These are phyloP conservation scores for Campylomormyrus tamandua DNA, from an alignment of 2,113 vertebrate species.

Conservation along the genomic window DNA sequence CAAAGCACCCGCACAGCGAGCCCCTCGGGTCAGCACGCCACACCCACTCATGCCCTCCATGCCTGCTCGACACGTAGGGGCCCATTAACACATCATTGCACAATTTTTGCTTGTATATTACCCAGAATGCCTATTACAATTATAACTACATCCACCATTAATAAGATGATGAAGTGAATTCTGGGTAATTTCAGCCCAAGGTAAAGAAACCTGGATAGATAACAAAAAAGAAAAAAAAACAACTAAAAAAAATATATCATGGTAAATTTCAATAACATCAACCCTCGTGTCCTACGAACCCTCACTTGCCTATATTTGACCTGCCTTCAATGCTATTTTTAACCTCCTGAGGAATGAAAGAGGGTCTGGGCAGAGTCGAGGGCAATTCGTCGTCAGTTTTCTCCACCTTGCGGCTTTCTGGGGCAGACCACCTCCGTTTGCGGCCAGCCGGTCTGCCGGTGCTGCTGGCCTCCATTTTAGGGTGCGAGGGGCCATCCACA, in stretches of 20 bases:
- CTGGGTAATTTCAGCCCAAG: constrained; percentile 78
- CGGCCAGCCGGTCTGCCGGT: constrained; percentile 68
- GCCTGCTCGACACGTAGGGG: constrained; percentile 32
- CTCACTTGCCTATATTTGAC: constrained; percentile 94
- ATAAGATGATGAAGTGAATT: constrained; percentile 86
- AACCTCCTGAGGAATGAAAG: constrained; percentile 95
- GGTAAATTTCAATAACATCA: constrained; percentile 27
- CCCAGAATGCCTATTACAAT: constrained; percentile 76
- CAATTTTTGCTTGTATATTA: constrained; percentile 69
- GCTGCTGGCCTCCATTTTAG: constrained; percentile 60
- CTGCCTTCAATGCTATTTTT: constrained; percentile 98
- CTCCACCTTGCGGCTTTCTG: constrained; percentile 89
- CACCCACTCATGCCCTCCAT: constrained; percentile 40
- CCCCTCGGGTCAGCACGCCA: constrained; percentile 12
- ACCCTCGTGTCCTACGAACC: constrained; percentile 41
- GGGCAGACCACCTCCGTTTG: constrained; percentile 97
- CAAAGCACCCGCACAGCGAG: constrained; percentile 4
- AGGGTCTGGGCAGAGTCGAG: constrained; percentile 89
- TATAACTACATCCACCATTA: constrained; percentile 85
- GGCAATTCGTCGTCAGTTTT: constrained; percentile 87
- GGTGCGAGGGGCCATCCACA: constrained; percentile 57
- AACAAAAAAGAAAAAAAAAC: constrained; percentile 42
- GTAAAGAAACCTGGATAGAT: constrained; percentile 84
- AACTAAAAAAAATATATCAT: constrained; percentile 27
- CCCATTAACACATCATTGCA: constrained; percentile 57